These are phyloP conservation scores for Choloepus didactylus DNA, from an alignment of 2,797 vertebrate species.

Conservation along the genomic window DNA sequence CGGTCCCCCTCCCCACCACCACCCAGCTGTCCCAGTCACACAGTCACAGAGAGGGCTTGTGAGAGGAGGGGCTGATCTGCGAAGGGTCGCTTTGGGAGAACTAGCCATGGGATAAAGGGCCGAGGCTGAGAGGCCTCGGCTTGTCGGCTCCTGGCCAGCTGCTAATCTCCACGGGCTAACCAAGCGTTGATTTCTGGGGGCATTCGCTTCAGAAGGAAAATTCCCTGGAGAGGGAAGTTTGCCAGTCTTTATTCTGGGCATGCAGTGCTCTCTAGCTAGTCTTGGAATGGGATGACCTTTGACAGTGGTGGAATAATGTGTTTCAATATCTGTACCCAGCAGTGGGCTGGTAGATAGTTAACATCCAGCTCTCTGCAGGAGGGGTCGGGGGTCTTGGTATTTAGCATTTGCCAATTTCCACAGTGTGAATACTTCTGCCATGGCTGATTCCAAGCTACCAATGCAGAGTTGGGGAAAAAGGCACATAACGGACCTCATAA, in stretches of 20 bases:
- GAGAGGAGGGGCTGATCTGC: neutral
- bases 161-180: neutral
- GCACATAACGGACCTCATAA: neutral
- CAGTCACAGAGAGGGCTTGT: neutral
- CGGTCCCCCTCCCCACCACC: too few species aligned
- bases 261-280: neutral
- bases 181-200: neutral
- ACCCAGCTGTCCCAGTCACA: neutral
- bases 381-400: neutral
- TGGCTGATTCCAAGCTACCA: neutral
- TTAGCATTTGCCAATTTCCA: neutral
- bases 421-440: rapidly evolving
- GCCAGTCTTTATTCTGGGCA: neutral
- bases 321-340: neutral
- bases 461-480: neutral
- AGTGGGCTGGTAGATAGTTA: neutral
- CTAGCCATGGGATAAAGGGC: neutral
- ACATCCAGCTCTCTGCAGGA: neutral
- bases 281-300: neutral
- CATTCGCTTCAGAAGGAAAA: too few species aligned
- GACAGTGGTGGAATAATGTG: neutral
- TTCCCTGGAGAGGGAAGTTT: neutral
- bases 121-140: neutral
- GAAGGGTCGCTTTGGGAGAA: neutral
- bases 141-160: rapidly evolving